Evolutionary conservation across 2,797 vertebrate genomes (phyloP).

Genomic region (Macropus fuliginosus): DNA sequence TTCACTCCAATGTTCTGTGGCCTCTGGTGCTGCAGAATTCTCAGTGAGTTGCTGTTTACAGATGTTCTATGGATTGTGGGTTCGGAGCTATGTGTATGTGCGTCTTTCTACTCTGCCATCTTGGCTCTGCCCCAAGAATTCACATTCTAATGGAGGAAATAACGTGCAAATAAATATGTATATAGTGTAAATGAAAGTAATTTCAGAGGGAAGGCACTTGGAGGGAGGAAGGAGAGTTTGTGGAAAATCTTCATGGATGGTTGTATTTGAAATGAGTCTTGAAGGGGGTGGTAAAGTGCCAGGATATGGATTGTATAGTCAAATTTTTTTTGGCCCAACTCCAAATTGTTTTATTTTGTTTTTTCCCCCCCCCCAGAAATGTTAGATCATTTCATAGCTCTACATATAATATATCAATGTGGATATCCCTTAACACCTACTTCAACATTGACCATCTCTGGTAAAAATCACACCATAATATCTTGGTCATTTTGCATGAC

Average conservation of each 20-base stretch:
- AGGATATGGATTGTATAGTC: neutral
- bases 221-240: neutral
- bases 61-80: too few species aligned
- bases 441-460: neutral
- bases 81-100: too few species aligned
- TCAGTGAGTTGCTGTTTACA: too few species aligned
- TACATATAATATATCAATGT: neutral
- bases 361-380: neutral
- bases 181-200: neutral
- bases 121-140: too few species aligned
- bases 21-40: too few species aligned
- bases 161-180: neutral
- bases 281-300: accelerated
- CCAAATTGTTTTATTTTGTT: neutral
- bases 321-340: neutral
- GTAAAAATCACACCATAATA: neutral
- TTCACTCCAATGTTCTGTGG: too few species aligned
- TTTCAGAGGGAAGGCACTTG: neutral
- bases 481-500: neutral
- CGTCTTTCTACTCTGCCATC: too few species aligned
- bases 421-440: neutral
- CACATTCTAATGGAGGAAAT: neutral
- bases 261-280: neutral
- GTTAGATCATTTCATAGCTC: neutral
- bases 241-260: neutral